Evolutionary conservation across 2,113 vertebrate genomes (phyloP).

Genomic region (Suricata suricatta): DNA sequence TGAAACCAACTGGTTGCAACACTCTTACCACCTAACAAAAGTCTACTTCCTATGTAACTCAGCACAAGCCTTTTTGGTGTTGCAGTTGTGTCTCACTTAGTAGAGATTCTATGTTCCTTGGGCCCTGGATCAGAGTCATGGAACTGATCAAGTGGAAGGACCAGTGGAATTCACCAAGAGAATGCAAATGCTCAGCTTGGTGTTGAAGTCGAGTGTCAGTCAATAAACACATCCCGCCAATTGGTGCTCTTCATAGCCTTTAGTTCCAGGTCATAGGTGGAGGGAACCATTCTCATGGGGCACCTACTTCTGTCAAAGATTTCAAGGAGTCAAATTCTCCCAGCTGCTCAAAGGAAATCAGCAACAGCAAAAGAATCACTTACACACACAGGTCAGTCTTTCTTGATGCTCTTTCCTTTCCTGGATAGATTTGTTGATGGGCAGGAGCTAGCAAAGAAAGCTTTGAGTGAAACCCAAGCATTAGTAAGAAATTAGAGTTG

Average conservation of each 20-base stretch:
- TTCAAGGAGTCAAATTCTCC: not conserved
- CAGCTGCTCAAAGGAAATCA: not conserved
- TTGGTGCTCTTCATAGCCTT: not conserved
- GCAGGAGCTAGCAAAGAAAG: constrained; percentile 9
- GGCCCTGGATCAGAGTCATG: not conserved
- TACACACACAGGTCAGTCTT: not conserved
- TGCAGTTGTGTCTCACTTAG: not conserved
- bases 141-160: not conserved
- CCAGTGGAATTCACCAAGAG: not conserved
- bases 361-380: not conserved
- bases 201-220: not conserved
- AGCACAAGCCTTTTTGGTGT: not conserved
- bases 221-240: not conserved
- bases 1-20: not conserved
- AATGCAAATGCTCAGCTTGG: not conserved
- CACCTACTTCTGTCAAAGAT: not conserved
- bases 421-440: not conserved
- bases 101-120: not conserved
- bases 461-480: constrained; percentile 59
- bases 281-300: not conserved
- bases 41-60: not conserved
- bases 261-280: not conserved
- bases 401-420: not conserved
- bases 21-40: not conserved
- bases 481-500: constrained; percentile 59